Evolutionary conservation across 2,797 vertebrate species (phyloP), one percentile per base, ranked within the genome.

Genomic region (Anguilla pacifica): DNA sequence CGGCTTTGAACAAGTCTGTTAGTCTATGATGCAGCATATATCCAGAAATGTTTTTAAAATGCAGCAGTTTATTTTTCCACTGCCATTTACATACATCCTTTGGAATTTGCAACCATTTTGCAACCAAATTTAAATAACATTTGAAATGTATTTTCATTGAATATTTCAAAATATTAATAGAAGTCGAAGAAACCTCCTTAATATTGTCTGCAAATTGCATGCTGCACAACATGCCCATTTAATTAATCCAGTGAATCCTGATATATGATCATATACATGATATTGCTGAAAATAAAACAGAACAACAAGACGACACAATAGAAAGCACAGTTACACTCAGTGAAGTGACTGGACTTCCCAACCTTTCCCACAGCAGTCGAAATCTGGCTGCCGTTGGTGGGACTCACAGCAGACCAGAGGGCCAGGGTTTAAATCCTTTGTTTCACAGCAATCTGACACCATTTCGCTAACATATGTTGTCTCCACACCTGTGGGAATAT

Each of bases 381-480:
- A 49, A 49, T 49, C 19, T 2, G 43, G 77, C 19, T 10, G 39
- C 6, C 39, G 43, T 22, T 6, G 43, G 77, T 49, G 22, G 39
- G 5, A 6, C 6, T 7, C 5, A 49, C 77, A 81, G 77, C 77
- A 81, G 19, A 81, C 43, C 39, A 25, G 0, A 11, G 39, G 25
- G 39, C n/a, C 6, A 1, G 77, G 77, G 43, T 81, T 46, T 19
- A 15, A 81, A 31, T 43, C 39, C 43, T 7, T 43, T 49, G 77
- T 22, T n/a, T 81, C 39, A 81, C 43, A 81, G 77, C 77, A 81
- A 49, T 3, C 77, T 25, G 77, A 81, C 43, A 81, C 77, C 77
- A 49, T 46, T 81, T 81, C 77, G 13, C 43, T 81, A 6, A 81
- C 22, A 49, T 3, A 7, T 49, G 43, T 17, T 35, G 74, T 81